These are phyloP conservation scores for Lasioglossum albipes DNA, from an alignment of 1,140 invertebrate genomes.

Conservation along the genomic window DNA sequence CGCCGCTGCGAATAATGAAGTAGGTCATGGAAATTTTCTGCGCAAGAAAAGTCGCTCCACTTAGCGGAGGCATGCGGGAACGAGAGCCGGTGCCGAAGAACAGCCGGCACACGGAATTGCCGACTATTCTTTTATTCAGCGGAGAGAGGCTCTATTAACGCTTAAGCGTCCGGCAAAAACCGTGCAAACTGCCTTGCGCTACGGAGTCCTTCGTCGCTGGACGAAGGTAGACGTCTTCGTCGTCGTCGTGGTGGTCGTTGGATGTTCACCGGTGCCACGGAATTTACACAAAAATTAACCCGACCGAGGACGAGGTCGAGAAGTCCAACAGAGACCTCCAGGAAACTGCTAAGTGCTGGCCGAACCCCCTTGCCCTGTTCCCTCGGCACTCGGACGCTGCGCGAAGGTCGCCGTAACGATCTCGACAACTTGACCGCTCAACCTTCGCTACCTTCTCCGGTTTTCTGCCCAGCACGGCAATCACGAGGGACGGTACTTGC, in stretches of 20 bases:
- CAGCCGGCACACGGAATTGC: too few species aligned
- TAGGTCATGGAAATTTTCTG: conserved; percentile 10
- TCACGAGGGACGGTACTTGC: too few species aligned
- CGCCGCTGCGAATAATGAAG: conserved; percentile 10
- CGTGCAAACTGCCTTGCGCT: not conserved
- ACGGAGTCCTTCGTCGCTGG: not conserved
- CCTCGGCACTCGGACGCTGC: not conserved
- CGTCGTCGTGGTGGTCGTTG: too few species aligned
- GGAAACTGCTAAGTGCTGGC: not conserved
- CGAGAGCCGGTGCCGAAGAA: not conserved
- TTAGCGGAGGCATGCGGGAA: not conserved
- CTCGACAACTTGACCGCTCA: not conserved
- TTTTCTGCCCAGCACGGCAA: too few species aligned
- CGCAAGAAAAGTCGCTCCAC: conserved; percentile 7
- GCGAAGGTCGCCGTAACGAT: not conserved
- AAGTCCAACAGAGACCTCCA: not conserved
- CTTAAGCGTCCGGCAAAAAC: not conserved
- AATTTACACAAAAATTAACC: conserved; percentile 2
- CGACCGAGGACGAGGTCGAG: not conserved
- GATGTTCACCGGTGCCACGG: not conserved
- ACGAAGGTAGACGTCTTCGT: too few species aligned
- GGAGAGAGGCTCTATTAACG: not conserved
- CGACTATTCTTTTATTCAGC: conserved; percentile 4
- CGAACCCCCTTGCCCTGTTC: not conserved
- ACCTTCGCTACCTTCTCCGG: too few species aligned